These are phyloP conservation scores for Cheirogaleus medius DNA, from an alignment of 2,113 vertebrate genomes.

Conservation along the genomic window DNA sequence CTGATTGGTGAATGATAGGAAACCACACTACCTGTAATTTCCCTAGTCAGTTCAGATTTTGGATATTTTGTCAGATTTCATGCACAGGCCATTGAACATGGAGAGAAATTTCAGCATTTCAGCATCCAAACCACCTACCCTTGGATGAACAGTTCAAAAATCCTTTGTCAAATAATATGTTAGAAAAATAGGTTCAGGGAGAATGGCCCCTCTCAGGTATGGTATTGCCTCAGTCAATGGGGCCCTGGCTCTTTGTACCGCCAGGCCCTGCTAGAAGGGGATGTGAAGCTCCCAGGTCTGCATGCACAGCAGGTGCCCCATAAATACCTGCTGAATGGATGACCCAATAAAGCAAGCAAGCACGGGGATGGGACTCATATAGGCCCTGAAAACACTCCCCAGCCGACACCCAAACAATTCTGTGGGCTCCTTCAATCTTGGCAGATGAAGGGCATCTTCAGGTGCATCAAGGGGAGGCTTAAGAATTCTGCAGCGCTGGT, in stretches of 20 bases:
- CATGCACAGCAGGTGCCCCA: background rate
- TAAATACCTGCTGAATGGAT: background rate
- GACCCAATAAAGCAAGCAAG: background rate
- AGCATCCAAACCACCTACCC: background rate
- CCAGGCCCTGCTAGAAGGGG: background rate
- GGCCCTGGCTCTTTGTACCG: background rate
- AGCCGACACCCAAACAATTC: fast-evolving
- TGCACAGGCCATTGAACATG: background rate
- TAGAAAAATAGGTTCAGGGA: background rate
- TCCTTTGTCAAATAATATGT: background rate
- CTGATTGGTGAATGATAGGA: background rate
- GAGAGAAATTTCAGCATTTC: background rate
- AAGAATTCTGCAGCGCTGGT: background rate
- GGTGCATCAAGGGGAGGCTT: background rate
- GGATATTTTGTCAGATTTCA: background rate
- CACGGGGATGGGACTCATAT: background rate
- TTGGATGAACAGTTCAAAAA: background rate
- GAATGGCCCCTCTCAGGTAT: background rate
- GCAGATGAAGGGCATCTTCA: background rate
- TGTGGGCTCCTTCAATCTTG: background rate
- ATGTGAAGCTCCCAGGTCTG: fast-evolving
- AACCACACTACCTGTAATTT: background rate
- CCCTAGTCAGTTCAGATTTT: background rate
- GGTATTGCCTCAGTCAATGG: fast-evolving
- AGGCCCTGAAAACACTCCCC: background rate